Evolutionary conservation across 2,113 vertebrate genomes (phyloP).

Genomic region (Psilopogon haemacephalus): DNA sequence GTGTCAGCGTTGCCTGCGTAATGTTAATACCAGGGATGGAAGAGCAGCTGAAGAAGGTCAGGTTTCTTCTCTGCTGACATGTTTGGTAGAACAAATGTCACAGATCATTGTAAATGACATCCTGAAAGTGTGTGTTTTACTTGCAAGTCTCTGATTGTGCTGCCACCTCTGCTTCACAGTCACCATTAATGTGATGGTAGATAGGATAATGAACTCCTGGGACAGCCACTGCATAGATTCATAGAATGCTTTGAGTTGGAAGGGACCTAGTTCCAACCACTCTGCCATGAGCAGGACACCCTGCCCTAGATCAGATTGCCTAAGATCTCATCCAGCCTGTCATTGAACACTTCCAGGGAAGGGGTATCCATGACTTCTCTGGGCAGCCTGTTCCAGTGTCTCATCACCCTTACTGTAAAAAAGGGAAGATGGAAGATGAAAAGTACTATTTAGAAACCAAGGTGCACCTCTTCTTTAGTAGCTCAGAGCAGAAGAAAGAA

Average conservation of each 20-base stretch:
- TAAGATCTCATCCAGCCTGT: too few relatives aligned
- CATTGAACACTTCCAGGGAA: too few relatives aligned
- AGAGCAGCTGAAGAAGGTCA: conserved; percentile 94
- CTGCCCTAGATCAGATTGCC: too few relatives aligned
- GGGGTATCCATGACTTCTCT: too few relatives aligned
- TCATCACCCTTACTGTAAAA: too few relatives aligned
- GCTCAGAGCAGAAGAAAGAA: not conserved
- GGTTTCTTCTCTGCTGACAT: not conserved
- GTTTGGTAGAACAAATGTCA: not conserved
- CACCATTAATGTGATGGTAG: not conserved
- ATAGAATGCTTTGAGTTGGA: too few relatives aligned
- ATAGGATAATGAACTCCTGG: not conserved
- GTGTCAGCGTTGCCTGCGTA: conserved; percentile 89
- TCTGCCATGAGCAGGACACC: too few relatives aligned
- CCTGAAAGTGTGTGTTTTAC: not conserved
- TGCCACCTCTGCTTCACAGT: not conserved
- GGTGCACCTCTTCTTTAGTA: not conserved
- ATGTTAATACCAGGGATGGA: conserved; percentile 99
- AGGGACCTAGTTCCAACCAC: too few relatives aligned
- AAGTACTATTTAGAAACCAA: not conserved
- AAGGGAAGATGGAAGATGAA: not conserved
- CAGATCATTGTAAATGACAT: not conserved
- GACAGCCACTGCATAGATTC: not conserved
- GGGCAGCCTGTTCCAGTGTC: too few relatives aligned
- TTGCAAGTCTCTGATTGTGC: not conserved